phyloP scores from a whole-genome alignment of 1,140 invertebrate species.

The Nylanderia fulva region DNA sequence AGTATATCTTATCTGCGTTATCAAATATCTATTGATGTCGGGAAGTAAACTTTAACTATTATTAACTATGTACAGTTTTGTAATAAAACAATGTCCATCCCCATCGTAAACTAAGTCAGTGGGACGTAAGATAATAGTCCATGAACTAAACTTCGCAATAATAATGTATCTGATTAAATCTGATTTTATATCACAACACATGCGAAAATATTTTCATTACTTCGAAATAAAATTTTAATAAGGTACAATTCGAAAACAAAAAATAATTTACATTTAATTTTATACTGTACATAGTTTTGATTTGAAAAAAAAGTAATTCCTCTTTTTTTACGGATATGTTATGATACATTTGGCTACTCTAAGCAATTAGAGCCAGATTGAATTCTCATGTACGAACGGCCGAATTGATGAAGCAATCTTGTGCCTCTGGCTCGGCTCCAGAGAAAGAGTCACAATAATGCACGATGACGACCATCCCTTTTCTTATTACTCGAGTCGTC shows the following conservation, averaged over 20 bases:
- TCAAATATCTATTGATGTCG: conserved; percentile 33
- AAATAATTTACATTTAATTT: background rate
- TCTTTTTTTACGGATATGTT: background rate
- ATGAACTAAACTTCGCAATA: background rate
- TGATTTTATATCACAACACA: conserved; percentile 11
- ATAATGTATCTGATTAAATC: background rate
- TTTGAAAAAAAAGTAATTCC: background rate
- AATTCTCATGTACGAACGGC: conserved; percentile 1
- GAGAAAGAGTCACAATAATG: conserved; percentile 20
- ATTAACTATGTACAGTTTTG: conserved; percentile 7
- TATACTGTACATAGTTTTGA: background rate
- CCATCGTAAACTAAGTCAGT: background rate
- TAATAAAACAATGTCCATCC: conserved; percentile 11
- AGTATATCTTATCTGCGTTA: conserved; percentile 46
- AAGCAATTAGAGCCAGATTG: conserved; percentile 41
- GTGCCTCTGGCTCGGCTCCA: conserved; percentile 21
- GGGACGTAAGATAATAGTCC: background rate
- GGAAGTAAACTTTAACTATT: conserved; percentile 30
- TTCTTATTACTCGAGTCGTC: conserved; percentile 24
- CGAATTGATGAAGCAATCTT: conserved; percentile 42
- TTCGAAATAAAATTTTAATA: background rate
- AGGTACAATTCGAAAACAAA: background rate
- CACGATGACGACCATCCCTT: conserved; percentile 5
- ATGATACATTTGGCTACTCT: conserved; percentile 8
- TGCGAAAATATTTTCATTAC: no score